Conservation (phyloP, 2,113 vertebrate genomes). For the Elgaria multicarinata region DNA sequence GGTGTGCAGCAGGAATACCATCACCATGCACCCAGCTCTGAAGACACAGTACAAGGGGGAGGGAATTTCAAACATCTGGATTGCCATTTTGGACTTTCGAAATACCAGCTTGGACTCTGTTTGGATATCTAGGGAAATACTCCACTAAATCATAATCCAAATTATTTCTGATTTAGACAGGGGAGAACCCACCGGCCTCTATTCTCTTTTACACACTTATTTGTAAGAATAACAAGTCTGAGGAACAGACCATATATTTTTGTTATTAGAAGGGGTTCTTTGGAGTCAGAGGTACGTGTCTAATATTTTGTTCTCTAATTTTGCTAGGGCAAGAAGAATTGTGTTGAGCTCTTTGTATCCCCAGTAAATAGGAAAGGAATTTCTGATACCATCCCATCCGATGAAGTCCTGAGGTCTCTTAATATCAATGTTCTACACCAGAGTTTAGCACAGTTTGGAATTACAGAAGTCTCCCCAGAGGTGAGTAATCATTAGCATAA, state of each 20-base stretch:
- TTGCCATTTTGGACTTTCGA: neutral
- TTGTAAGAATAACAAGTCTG: neutral
- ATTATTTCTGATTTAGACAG: neutral
- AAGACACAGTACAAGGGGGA: neutral
- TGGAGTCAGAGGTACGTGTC: neutral
- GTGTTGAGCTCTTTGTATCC: slow-evolving; percentile 92
- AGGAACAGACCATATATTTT: neutral
- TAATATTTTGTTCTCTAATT: slow-evolving; percentile 20
- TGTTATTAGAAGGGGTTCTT: slow-evolving; percentile 4
- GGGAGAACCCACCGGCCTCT: no score
- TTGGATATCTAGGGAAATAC: neutral
- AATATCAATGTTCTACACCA: slow-evolving; percentile 88
- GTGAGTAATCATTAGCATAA: slow-evolving; percentile 73
- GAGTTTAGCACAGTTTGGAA: slow-evolving; percentile 89
- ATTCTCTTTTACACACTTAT: neutral
- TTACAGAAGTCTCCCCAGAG: slow-evolving; percentile 90
- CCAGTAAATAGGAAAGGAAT: slow-evolving; percentile 82
- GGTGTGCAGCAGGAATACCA: neutral
- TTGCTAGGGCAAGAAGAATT: slow-evolving; percentile 88
- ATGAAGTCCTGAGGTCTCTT: slow-evolving; percentile 92
- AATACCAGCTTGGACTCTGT: neutral
- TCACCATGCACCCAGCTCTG: neutral
- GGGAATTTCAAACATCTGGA: neutral
- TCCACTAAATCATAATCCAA: neutral
- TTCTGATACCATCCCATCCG: slow-evolving; percentile 83